phyloP scores from a whole-genome alignment of 2,888 invertebrate species.

The Luperina nickerlii region DNA sequence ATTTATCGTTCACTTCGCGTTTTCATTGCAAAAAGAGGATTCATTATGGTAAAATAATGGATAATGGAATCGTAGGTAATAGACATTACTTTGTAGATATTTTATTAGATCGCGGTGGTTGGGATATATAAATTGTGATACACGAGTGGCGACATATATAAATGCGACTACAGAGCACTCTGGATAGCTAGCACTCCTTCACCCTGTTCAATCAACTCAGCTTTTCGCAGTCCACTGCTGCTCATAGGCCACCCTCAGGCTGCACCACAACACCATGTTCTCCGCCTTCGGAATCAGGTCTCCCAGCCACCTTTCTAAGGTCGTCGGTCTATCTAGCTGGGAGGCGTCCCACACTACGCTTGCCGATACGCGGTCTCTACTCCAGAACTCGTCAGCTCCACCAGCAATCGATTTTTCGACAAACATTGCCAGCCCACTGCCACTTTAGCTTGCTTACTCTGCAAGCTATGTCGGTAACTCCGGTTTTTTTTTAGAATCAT shows the following conservation, averaged over 20 bases:
- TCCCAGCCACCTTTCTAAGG: neutral
- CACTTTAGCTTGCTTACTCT: neutral
- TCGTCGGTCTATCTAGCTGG: neutral
- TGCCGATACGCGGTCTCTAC: neutral
- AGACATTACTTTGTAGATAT: conserved; percentile 1
- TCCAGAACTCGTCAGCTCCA: neutral
- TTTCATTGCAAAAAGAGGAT: conserved; percentile 25
- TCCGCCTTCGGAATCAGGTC: neutral
- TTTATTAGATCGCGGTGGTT: neutral
- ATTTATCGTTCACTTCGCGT: conserved; percentile 8
- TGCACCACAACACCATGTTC: neutral
- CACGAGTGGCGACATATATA: neutral
- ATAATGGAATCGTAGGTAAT: conserved; percentile 2
- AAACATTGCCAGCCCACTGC: neutral
- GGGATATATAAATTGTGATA: neutral
- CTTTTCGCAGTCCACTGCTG: neutral
- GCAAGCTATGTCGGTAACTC: neutral
- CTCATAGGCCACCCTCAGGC: neutral
- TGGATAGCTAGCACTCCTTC: neutral
- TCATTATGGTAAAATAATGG: conserved; percentile 18
- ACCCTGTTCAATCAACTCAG: neutral
- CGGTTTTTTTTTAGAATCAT: too few species aligned
- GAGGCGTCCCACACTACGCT: neutral
- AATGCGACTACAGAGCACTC: neutral
- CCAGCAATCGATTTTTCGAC: neutral